Percentiles rank a stretch among this genome's conserved stretches.
Conservation (phyloP, 2,888 invertebrate species). For the Selenia dentaria region DNA sequence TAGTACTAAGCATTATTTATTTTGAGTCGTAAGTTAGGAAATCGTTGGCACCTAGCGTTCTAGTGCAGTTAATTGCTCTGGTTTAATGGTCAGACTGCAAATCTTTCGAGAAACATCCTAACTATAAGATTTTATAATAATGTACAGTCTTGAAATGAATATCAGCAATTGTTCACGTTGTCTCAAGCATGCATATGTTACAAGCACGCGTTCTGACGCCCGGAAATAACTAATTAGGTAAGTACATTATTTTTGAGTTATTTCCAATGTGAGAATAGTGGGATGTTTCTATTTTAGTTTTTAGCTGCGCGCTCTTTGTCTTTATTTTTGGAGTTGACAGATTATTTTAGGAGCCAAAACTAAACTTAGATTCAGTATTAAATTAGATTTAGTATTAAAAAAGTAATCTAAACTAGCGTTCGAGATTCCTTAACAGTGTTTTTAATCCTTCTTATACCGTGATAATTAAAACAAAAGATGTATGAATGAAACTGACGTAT, state of each 20-base stretch:
- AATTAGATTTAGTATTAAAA: no score
- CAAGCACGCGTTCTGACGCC: constrained; percentile 21
- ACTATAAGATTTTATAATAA: constrained; percentile 1
- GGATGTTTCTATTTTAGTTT: constrained; percentile 29
- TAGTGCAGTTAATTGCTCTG: not conserved
- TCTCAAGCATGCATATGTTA: no score
- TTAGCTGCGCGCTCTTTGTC: constrained; percentile 21
- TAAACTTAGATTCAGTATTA: no score
- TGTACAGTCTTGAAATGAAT: constrained; percentile 3
- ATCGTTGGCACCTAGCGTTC: no score
- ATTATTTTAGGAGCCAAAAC: constrained; percentile 5
- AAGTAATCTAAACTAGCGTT: no score
- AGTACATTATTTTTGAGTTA: constrained; percentile 11
- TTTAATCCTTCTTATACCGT: no score
- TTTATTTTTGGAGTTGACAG: constrained; percentile 14
- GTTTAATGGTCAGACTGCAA: not conserved
- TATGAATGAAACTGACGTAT: no score
- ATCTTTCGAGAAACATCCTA: not conserved
- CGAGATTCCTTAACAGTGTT: no score
- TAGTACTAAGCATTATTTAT: no score
- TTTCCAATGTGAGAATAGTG: constrained; percentile 23
- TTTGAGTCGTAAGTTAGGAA: no score
- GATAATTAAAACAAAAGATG: no score
- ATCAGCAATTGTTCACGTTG: constrained; percentile 31
- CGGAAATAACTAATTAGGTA: constrained; percentile 45